phyloP scores from a whole-genome alignment of 2,113 vertebrate genomes.

The Campylorhamphus procurvoides region DNA sequence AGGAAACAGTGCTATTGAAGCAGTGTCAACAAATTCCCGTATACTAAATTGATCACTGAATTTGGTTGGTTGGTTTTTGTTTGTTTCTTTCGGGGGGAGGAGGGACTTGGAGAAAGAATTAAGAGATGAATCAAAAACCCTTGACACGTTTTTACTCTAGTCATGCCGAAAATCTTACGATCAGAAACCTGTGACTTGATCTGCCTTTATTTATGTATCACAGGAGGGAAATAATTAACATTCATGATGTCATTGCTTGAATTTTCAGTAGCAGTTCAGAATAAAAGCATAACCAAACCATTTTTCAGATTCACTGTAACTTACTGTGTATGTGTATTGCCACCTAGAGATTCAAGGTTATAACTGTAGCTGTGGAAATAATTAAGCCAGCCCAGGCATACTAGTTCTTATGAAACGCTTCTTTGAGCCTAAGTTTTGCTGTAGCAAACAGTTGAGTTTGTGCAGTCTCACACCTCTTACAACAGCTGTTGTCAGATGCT shows the following conservation, averaged over 20 bases:
- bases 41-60: neutral
- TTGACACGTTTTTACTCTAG: neutral
- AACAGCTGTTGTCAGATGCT: neutral
- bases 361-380: neutral
- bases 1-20: neutral
- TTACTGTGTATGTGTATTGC: neutral
- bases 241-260: slow-evolving; percentile 42
- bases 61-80: neutral
- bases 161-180: slow-evolving; percentile 30
- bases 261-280: neutral
- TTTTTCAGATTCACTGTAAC: neutral
- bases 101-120: neutral
- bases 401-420: neutral
- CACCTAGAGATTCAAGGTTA: neutral
- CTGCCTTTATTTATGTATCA: slow-evolving; percentile 41
- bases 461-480: neutral
- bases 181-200: slow-evolving; percentile 61
- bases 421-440: neutral
- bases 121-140: neutral
- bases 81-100: accelerated
- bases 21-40: slow-evolving; percentile 32
- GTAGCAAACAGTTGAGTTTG: neutral
- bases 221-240: slow-evolving; percentile 77
- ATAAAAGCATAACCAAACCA: neutral
- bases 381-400: neutral